Conservation (phyloP, 1,140 invertebrate species). For the Penaeus indicus region DNA sequence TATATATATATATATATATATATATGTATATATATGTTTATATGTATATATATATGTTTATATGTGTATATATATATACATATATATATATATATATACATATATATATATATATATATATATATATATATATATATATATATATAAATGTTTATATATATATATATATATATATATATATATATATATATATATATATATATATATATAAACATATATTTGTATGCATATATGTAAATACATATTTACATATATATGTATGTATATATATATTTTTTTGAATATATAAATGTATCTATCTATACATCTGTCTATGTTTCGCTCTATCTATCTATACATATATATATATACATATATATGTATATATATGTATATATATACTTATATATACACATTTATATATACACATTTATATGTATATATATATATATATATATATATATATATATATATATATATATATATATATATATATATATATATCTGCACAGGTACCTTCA, state of each 20-base stretch:
- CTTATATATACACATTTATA: neutral
- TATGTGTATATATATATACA: constrained; percentile 41
- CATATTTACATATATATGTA: constrained; percentile 10
- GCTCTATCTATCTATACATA: neutral
- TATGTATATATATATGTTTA: constrained; percentile 47
- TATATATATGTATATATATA: neutral
- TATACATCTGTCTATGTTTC: neutral
- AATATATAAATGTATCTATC: neutral
- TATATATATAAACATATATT: neutral
- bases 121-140: constrained; percentile 15
- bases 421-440: constrained; percentile 8
- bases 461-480: constrained; percentile 5
- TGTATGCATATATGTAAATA: neutral
- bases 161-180: constrained; percentile 19
- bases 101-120: constrained; percentile 26
- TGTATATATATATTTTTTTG: constrained; percentile 3
- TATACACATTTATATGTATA: constrained; percentile 12
- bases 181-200: neutral
- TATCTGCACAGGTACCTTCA: neutral
- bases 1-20: constrained; percentile 46
- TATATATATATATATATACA: constrained; percentile 23
- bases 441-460: constrained; percentile 12
- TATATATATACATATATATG: no score
- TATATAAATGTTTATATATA: neutral
- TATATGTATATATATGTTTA: constrained; percentile 44